Evolutionary conservation across 2,113 vertebrate species (phyloP), one percentile per base, ranked within the genome.

Genomic region (Cyanoramphus novaezelandiae): DNA sequence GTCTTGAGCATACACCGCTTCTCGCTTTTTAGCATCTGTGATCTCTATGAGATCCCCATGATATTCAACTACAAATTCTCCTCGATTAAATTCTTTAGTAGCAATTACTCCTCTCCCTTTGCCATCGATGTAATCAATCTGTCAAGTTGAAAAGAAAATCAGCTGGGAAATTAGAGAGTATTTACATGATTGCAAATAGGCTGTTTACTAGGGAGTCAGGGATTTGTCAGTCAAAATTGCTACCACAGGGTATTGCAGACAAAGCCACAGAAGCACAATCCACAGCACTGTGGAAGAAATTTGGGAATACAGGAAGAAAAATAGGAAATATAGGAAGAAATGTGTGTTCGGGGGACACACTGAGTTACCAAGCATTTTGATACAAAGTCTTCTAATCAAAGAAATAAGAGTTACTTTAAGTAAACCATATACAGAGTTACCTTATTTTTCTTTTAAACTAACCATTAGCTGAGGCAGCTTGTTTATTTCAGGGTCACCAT

Each of bases 41-140:
- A 99, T 98, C 96, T 99, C 98, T 23, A 99, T 98, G 96, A 99
- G 99, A 97, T 99, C 99, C 25, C 99, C 99, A 0, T 99, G 98
- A 97, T 99, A 99, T 35, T 99, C 99, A 55, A 99, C 99, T 90
- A 99, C 99, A 78, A 99, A 99, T 91, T 99, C 99, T 8, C 99
- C 99, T 94, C 99, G 98, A 86, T 98, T 98, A 97, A 99, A 99
- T 88, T 97, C 96, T 47, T 98, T 98, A 24, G 99, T 99, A 88
- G 99, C 98, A 7, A 99, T 99, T 76, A 99, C 69, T 3, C 99
- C 99, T 96, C 99, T 97, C 90, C 99, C 99, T 97, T 99, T 99
- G 62, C 99, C 99, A 8, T 99, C 98, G 0, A 99, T 99, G 92
- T 98, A 94, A 97, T 98, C 98, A 19, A 99, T 98, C 99, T 99